These are phyloP conservation scores for Otis tarda DNA, from an alignment of 2,113 vertebrate species.

Conservation along the genomic window DNA sequence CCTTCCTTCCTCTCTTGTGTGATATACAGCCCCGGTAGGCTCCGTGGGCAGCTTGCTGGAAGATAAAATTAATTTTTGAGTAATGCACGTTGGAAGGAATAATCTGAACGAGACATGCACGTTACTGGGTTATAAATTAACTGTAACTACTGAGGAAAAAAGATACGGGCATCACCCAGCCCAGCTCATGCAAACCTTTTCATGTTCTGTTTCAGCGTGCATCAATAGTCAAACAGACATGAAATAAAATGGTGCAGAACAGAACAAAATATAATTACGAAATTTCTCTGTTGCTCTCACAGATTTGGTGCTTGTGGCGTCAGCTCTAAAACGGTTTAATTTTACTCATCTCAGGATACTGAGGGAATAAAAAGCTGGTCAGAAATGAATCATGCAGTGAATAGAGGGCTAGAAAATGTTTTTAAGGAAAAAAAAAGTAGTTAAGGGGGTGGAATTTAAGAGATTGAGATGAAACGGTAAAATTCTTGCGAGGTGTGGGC, in stretches of 20 bases:
- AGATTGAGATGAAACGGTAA: background rate
- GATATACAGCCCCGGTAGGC: slow-evolving; percentile 17
- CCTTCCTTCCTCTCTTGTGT: background rate
- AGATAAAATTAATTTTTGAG: slow-evolving; percentile 70
- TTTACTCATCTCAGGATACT: background rate
- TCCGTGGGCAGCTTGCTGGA: slow-evolving; percentile 33
- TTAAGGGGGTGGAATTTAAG: background rate
- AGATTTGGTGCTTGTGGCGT: background rate
- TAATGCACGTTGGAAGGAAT: slow-evolving; percentile 55
- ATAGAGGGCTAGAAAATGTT: background rate
- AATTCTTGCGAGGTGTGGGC: background rate
- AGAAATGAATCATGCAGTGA: background rate
- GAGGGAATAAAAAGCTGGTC: background rate
- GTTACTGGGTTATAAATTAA: slow-evolving; percentile 59
- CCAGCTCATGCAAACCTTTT: background rate
- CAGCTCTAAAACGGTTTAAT: background rate
- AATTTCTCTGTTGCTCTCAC: background rate
- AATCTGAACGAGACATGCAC: slow-evolving; percentile 41
- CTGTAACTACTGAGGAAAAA: slow-evolving; percentile 35
- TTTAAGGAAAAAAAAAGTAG: background rate
- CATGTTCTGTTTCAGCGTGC: background rate
- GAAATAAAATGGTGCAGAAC: background rate
- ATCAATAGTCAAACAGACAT: background rate
- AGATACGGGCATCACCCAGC: background rate
- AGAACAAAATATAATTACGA: background rate